Evolutionary conservation across 1,140 invertebrate genomes (phyloP), one percentile per base, ranked within the genome.

Genomic region (Episyrphus balteatus): DNA sequence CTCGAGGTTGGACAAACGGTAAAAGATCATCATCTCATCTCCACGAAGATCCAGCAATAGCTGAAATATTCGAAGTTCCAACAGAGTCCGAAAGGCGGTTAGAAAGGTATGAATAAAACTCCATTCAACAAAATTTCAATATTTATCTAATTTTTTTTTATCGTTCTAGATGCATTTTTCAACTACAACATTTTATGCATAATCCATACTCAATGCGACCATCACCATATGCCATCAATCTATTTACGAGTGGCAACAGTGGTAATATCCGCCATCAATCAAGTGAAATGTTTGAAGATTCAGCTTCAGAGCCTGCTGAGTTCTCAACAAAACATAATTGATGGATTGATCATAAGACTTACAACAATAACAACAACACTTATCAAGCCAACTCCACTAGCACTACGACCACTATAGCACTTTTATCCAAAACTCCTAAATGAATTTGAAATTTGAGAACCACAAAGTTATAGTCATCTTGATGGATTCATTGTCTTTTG

Each of bases 1-100:
- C 80, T 33, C 67, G 76, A 0, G 82, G 82, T n/a, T 85, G 83
- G 83, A 83, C 78, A 31, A 83, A 82, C 56, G 81, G 82, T 5
- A 83, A 82, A 50, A 58, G 79, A 2, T 67, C 73, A n/a, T 62
- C 70, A 0, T 56, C 59, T 7, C 47, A 55, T 26, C 45, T 42
- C 51, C 48, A 37, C 36, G 55, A 45, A 19, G 55, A 39, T 56
- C 61, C 21, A 40, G 49, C 50, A 45, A 59, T 44, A 11, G 51
- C 47, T 53, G 62, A 61, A 56, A 55, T 52, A 9, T 66, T 48
- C 40, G 62, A 51, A 52, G 30, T 49, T 52, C 55, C 44, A 38
- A n/a, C n/a, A n/a, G 57, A 58, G 7, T 54, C 38, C 15, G 59
- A 57, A 12, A 45, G 54, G 13, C 50, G 51, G 31, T 42, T 60